Evolutionary conservation across 2,797 vertebrate genomes (phyloP).

Genomic region (Accipiter fasciatus): DNA sequence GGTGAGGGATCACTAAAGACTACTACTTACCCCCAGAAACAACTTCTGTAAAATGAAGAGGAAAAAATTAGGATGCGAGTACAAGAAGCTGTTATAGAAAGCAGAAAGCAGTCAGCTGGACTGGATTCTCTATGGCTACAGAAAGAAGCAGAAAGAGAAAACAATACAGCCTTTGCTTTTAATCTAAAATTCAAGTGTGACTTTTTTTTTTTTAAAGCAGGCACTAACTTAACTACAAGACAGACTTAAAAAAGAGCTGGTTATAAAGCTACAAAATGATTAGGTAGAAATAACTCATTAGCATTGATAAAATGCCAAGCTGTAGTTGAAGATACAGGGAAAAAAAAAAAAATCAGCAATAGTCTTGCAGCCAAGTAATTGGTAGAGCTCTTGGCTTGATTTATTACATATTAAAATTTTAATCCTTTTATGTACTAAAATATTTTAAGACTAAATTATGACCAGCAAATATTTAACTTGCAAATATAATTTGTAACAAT

Average conservation of each 20-base stretch:
- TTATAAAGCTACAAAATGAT: background rate
- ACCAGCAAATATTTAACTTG: background rate
- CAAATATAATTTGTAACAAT: background rate
- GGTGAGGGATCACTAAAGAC: background rate
- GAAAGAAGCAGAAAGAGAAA: background rate
- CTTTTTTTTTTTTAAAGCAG: background rate
- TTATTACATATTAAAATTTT: background rate
- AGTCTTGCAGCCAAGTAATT: background rate
- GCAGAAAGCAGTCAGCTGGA: background rate
- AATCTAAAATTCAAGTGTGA: background rate
- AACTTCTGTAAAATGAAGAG: background rate
- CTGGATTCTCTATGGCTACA: background rate
- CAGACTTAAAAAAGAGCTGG: background rate
- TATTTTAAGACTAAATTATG: background rate
- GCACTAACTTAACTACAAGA: background rate
- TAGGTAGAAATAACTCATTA: background rate
- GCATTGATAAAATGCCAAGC: background rate
- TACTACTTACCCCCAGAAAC: background rate
- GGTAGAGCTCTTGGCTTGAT: background rate
- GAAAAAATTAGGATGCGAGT: background rate
- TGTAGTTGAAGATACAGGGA: background rate
- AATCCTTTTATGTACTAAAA: background rate
- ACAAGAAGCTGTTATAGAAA: background rate
- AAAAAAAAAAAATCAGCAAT: background rate
- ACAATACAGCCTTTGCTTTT: background rate